These are phyloP conservation scores for Troides aeacus DNA, from an alignment of 2,888 invertebrate genomes.

Conservation along the genomic window DNA sequence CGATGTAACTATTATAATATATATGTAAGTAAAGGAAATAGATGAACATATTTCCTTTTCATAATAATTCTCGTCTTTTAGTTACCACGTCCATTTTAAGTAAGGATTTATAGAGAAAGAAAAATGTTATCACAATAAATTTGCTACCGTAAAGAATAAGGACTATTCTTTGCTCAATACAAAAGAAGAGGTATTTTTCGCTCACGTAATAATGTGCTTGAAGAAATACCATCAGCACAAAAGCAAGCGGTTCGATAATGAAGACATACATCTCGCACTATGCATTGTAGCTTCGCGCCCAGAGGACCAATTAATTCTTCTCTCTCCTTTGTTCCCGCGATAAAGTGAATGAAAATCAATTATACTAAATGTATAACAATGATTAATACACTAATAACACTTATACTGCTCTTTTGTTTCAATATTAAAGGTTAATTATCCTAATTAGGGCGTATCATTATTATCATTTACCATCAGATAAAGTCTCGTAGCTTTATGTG, in stretches of 20 bases:
- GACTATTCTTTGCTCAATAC: neutral
- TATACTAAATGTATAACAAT: neutral
- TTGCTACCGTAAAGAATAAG: neutral
- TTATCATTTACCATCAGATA: no score
- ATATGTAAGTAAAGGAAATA: no score
- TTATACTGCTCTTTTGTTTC: no score
- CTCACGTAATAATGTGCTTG: neutral
- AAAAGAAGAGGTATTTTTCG: neutral
- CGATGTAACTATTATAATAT: no score
- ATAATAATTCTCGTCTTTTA: neutral
- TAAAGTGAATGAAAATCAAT: neutral
- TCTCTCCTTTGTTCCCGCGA: constrained; percentile 16
- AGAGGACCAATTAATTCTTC: constrained; percentile 4
- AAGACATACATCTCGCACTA: constrained; percentile 11
- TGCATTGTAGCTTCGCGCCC: neutral
- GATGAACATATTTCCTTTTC: neutral
- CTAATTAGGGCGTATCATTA: no score
- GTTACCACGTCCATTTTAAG: neutral
- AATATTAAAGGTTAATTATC: no score
- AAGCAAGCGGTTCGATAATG: constrained; percentile 25
- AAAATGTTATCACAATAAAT: neutral
- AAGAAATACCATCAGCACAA: constrained; percentile 15
- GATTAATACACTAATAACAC: no score
- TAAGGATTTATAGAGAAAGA: neutral
- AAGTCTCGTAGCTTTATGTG: no score